Conservation (phyloP, 2,888 invertebrate genomes). For the Ophion slaviceki region DNA sequence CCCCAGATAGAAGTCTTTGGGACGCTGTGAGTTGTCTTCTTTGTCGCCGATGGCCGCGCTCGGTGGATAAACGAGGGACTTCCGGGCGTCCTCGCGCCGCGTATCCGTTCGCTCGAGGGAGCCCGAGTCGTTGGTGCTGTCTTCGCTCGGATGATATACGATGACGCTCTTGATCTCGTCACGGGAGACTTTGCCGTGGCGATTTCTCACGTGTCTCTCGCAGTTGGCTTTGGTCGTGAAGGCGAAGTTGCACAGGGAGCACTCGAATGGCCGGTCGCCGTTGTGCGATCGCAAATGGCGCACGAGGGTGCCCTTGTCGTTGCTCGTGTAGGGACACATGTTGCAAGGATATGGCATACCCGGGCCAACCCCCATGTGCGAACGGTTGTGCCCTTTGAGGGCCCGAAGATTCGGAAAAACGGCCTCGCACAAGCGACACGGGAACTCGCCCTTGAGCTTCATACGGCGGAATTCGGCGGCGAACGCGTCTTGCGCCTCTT, state of each 20-base stretch:
- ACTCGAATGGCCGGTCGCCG: conserved; percentile 97
- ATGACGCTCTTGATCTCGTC: conserved; percentile 95
- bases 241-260: conserved; percentile 97
- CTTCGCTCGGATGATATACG: conserved; percentile 94
- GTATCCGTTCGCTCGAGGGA: conserved; percentile 68
- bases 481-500: conserved; percentile 93
- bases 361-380: conserved; percentile 90
- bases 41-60: neutral
- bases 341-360: conserved; percentile 95
- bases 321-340: conserved; percentile 94
- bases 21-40: neutral
- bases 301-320: conserved; percentile 95
- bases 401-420: conserved; percentile 95
- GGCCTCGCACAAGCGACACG: conserved; percentile 94
- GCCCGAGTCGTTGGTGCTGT: conserved; percentile 90
- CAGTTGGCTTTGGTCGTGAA: conserved; percentile 99
- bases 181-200: conserved; percentile 93
- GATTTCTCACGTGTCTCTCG: conserved; percentile 96
- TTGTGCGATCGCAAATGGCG: conserved; percentile 97
- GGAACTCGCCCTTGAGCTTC: conserved; percentile 95
- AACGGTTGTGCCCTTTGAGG: conserved; percentile 95
- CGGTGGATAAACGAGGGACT: conserved; percentile 75
- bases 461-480: conserved; percentile 94
- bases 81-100: conserved; percentile 77
- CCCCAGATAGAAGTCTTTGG: conserved; percentile 30